These are phyloP conservation scores for Notarius quadriscutis DNA, from an alignment of 2,113 vertebrate species.

Conservation along the genomic window DNA sequence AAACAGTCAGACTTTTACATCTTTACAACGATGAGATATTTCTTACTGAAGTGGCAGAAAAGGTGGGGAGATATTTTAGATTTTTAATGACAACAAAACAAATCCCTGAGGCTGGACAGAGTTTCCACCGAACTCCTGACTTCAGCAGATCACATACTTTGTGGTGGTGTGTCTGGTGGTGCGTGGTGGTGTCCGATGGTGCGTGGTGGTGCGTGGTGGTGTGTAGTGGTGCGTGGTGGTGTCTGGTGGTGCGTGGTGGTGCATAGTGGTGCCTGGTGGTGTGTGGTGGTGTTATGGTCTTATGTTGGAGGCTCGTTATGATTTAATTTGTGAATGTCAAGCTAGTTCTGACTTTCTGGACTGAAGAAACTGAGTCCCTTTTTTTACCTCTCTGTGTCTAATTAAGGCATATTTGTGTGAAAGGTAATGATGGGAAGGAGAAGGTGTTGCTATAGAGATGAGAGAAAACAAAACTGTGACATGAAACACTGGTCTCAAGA, in stretches of 20 bases:
- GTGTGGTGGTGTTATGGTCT: background rate
- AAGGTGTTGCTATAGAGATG: background rate
- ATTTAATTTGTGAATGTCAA: conserved; percentile 21
- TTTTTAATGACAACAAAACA: background rate
- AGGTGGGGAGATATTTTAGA: background rate
- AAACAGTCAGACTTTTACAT: background rate
- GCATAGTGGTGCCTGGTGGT: background rate
- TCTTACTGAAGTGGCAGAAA: background rate
- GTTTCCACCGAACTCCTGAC: background rate
- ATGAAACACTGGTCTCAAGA: background rate
- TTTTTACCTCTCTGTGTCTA: background rate
- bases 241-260: background rate
- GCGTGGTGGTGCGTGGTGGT: background rate
- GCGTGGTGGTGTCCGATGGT: background rate
- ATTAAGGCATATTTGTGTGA: background rate
- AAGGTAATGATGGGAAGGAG: background rate
- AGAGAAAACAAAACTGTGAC: background rate
- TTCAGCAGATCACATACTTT: conserved; percentile 4
- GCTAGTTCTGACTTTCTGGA: conserved; percentile 1
- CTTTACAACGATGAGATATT: background rate
- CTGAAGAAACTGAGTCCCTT: background rate
- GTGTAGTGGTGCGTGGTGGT: background rate
- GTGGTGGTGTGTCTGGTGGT: background rate
- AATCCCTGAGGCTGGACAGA: conserved; percentile 5
- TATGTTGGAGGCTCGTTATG: background rate